Evolutionary conservation across 2,888 invertebrate genomes (phyloP), one percentile per base, ranked within the genome.

Genomic region (Boloria selene): DNA sequence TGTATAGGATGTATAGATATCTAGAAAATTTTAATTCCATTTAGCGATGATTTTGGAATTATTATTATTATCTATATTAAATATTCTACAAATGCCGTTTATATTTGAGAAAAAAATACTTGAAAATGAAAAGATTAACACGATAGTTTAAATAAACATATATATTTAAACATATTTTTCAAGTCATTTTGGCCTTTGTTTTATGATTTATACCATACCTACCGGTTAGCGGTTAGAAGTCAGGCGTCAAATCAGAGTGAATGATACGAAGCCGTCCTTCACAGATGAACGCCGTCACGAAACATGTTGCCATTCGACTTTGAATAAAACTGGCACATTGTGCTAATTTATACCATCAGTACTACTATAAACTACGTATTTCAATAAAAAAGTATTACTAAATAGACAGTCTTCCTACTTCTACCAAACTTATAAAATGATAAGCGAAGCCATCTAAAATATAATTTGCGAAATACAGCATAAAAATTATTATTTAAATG

Each of bases 191-290:
- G 5, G 73, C 74, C 65, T 2, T 0, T 13, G 66, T 58, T 75
- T 71, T 53, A 47, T 76, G 1, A 56, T 76, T 82, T 77, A 70
- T 1, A 17, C 73, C 74, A 62, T 26, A 65, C 44, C 54, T 26
- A 65, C 44, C 54, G 54, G 74, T 52, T 63, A 79, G 79, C 82
- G 80, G 83, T 84, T 86, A 81, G 82, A 86, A 84, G 83, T 84
- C 84, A 85, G 84, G 84, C 88, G 81, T 89, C 89, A 86, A 88
- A 87, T 87, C 83, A 78, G 78, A 73, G 78, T 78, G 77, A 67
- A 68, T 73, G 75, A 75, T 71, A 73, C 72, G 70, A 52, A 76
- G 70, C 73, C 84, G 89, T 88, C 90, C 90, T 90, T 90, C 90
- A 90, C 86, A 87, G 78, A 76, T 79, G 82, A 86, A 75, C 82